These are phyloP conservation scores for Drosophila greeni DNA, from an alignment of 2,888 invertebrate genomes.

Conservation along the genomic window DNA sequence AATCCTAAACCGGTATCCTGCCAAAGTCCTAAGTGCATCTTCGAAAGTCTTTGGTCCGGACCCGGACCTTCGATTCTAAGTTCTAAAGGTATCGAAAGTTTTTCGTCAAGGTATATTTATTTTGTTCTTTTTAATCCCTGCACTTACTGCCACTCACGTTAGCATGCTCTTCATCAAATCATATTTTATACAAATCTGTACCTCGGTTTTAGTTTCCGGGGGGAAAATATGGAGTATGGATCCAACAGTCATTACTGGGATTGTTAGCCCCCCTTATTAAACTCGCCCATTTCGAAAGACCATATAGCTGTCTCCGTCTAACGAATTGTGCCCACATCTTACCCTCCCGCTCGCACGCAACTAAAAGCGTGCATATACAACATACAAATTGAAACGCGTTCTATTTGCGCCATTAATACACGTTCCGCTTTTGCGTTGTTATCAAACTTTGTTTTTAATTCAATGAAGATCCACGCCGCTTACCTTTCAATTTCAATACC, in stretches of 20 bases:
- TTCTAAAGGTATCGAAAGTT: slow-evolving; percentile 20
- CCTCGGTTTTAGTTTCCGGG: not conserved
- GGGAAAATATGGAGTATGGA: not conserved
- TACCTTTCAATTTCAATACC: slow-evolving; percentile 1
- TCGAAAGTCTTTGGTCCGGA: slow-evolving; percentile 13
- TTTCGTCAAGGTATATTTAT: not conserved
- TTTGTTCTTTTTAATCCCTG: not conserved
- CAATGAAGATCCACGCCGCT: slow-evolving; percentile 20
- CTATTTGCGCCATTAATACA: slow-evolving; percentile 33
- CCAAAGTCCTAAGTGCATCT: slow-evolving; percentile 41
- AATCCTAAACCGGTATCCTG: slow-evolving; percentile 65
- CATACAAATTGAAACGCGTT: slow-evolving; percentile 16
- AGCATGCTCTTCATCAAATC: not conserved
- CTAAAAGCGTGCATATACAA: not conserved
- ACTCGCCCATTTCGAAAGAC: not conserved
- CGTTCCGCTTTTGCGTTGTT: slow-evolving; percentile 21
- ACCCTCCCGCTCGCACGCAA: slow-evolving; percentile 24
- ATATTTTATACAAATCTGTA: not conserved
- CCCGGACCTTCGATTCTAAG: slow-evolving; percentile 12
- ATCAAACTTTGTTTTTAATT: slow-evolving; percentile 21
- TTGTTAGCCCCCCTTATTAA: not conserved
- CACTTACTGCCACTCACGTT: not conserved
- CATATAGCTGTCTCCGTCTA: slow-evolving; percentile 31
- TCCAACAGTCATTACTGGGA: not conserved
- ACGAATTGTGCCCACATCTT: not conserved